phyloP scores from a whole-genome alignment of 2,113 vertebrate species.

The Ochotona princeps region DNA sequence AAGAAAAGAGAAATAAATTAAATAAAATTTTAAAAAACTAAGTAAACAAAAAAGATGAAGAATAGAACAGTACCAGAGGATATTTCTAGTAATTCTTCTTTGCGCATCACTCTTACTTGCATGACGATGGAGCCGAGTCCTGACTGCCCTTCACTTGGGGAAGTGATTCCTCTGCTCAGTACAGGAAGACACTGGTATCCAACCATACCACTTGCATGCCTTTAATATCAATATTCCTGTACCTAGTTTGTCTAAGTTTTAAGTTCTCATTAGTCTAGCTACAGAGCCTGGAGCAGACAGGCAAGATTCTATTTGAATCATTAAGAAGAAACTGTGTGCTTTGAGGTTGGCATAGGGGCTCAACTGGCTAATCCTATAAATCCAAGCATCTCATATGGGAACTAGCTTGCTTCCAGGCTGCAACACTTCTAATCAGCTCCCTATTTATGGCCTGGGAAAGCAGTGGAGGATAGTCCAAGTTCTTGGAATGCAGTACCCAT shows the following conservation, averaged over 20 bases:
- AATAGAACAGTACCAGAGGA: background rate
- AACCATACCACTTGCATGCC: background rate
- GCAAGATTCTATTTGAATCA: background rate
- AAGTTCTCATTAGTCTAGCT: background rate
- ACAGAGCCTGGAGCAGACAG: background rate
- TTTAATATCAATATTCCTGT: constrained; percentile 11
- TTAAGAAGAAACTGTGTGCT: background rate
- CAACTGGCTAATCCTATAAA: no score
- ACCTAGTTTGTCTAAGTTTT: background rate
- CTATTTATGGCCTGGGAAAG: no score
- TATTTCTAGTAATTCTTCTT: constrained; percentile 4
- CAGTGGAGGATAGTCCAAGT: no score
- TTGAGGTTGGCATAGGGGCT: no score
- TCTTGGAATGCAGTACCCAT: no score
- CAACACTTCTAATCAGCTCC: no score
- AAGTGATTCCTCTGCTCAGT: background rate
- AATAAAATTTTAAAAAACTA: no score
- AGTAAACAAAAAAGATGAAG: background rate
- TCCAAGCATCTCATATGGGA: no score
- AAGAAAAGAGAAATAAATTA: no score
- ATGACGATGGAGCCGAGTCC: background rate
- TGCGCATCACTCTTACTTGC: background rate
- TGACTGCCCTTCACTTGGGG: background rate
- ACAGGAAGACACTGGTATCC: background rate
- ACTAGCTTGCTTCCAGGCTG: no score